A percentile compares a stretch with the other conserved stretches of the same genome.
Conservation (phyloP, 2,113 vertebrate genomes). For the Xiphophorus maculatus region DNA sequence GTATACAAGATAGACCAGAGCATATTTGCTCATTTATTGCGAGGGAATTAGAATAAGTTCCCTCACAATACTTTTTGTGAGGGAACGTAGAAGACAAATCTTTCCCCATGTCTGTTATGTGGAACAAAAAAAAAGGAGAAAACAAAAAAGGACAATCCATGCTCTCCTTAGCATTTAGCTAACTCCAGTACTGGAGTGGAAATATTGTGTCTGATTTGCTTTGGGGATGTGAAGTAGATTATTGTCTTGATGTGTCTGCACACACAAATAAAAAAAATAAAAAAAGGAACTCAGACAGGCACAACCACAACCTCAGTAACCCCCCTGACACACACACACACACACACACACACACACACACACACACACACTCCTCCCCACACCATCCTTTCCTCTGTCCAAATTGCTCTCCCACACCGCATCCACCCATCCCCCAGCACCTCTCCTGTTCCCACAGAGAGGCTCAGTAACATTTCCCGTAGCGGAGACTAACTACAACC, state of each 20-base stretch:
- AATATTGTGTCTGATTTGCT: constrained; percentile 69
- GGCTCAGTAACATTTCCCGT: constrained; percentile 51
- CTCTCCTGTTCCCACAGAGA: constrained; percentile 50
- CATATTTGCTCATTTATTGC: too few species aligned
- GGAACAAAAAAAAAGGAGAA: too few species aligned
- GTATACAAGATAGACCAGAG: too few species aligned
- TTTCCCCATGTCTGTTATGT: neutral
- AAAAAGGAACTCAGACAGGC: constrained; percentile 21
- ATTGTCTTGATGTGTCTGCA: constrained; percentile 56
- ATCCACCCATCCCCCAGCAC: constrained; percentile 20
- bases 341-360: too few species aligned
- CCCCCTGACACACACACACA: neutral
- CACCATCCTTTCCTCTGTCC: neutral
- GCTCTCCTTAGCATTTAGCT: neutral
- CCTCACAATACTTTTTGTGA: too few species aligned
- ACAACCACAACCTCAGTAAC: constrained; percentile 53
- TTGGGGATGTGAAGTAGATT: constrained; percentile 63
- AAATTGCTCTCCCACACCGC: neutral
- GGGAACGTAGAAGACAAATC: too few species aligned
- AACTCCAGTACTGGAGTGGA: constrained; percentile 51
- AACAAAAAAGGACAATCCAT: too few species aligned
- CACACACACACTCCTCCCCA: neutral
- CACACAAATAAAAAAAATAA: constrained; percentile 37
- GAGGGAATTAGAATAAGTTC: too few species aligned
- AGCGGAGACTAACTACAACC: constrained; percentile 69